These are phyloP conservation scores for Scelioninae gen. 1 DNA, from an alignment of 2,888 invertebrate species.

Conservation along the genomic window DNA sequence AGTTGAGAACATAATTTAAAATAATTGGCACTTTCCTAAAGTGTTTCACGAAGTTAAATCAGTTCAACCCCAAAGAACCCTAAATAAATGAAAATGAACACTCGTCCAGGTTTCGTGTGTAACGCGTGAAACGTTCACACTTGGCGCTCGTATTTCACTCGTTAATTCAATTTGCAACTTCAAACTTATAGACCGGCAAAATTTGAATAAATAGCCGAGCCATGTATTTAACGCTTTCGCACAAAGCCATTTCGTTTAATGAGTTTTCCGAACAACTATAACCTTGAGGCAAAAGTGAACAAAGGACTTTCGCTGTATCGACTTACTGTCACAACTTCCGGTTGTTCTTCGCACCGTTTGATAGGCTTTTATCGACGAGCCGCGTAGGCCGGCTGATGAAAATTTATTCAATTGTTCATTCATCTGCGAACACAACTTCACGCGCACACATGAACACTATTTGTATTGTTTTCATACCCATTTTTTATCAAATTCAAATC, in stretches of 20 bases:
- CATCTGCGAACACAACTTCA: not conserved
- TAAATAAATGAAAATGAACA: constrained; percentile 30
- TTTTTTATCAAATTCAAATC: constrained; percentile 25
- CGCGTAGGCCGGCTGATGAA: constrained; percentile 55
- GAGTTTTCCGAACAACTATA: constrained; percentile 53
- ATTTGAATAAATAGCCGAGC: constrained; percentile 50
- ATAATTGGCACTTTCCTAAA: constrained; percentile 21
- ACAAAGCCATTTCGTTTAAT: constrained; percentile 48
- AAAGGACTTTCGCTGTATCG: constrained; percentile 68
- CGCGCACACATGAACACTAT: constrained; percentile 5
- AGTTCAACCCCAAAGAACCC: constrained; percentile 15
- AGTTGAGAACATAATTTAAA: not conserved
- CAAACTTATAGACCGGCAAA: constrained; percentile 41
- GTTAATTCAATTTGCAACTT: constrained; percentile 48
- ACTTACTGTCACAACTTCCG: constrained; percentile 68
- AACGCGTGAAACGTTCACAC: constrained; percentile 16
- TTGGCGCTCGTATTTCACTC: constrained; percentile 38
- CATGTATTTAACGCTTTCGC: constrained; percentile 46
- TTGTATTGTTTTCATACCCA: constrained; percentile 15
- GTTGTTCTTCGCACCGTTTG: constrained; percentile 53
- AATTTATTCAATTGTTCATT: constrained; percentile 57
- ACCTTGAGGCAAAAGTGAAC: constrained; percentile 65
- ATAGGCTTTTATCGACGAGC: constrained; percentile 55
- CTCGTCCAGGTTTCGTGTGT: constrained; percentile 9
- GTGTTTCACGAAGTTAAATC: constrained; percentile 28